Conservation (phyloP, 2,888 invertebrate species). For the Cantharis rustica region DNA sequence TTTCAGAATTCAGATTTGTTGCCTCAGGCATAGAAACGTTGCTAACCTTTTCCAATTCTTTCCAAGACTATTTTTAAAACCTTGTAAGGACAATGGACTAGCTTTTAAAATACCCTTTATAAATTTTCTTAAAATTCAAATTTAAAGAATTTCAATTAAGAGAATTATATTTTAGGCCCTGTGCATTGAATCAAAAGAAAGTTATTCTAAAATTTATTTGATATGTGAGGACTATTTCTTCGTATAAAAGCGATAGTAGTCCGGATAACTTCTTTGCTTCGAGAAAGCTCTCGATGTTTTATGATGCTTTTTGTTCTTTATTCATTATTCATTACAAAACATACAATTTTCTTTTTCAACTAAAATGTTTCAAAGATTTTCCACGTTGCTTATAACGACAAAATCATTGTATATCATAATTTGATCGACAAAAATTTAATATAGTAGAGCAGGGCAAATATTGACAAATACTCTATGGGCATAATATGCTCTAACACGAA, state of each 20-base stretch:
- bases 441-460: background rate
- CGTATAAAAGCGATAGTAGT: background rate
- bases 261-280: background rate
- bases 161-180: background rate
- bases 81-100: too few relatives aligned
- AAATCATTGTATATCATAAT: background rate
- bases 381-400: background rate
- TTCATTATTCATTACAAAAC: background rate
- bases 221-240: background rate
- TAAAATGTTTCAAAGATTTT: background rate
- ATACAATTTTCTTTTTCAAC: background rate
- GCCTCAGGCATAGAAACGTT: too few relatives aligned
- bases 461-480: background rate
- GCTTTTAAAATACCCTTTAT: too few relatives aligned
- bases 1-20: too few relatives aligned
- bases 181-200: background rate
- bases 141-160: too few relatives aligned
- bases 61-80: too few relatives aligned
- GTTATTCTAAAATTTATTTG: background rate
- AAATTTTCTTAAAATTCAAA: too few relatives aligned
- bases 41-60: too few relatives aligned
- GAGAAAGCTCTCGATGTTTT: background rate
- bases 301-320: background rate
- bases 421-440: background rate
- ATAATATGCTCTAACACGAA: conserved; percentile 3